phyloP scores from a whole-genome alignment of 2,888 invertebrate genomes.

The Oegoconia quadripuncta region DNA sequence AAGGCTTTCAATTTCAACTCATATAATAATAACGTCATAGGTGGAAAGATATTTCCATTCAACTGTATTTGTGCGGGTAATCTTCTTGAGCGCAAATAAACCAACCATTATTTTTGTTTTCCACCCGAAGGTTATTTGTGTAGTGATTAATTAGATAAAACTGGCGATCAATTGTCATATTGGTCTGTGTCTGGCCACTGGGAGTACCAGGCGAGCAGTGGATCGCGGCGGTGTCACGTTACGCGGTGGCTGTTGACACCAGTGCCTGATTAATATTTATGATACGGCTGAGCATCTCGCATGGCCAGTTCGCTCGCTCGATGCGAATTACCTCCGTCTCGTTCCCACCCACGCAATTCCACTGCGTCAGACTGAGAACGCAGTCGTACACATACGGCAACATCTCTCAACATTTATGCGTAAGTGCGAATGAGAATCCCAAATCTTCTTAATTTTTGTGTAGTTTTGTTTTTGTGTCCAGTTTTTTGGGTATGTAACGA shows the following conservation, averaged over 20 bases:
- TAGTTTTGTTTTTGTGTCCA: constrained; percentile 46
- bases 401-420: constrained; percentile 64
- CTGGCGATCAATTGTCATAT: constrained; percentile 31
- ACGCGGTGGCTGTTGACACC: constrained; percentile 80
- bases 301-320: constrained; percentile 73
- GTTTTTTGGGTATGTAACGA: constrained; percentile 34
- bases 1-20: constrained; percentile 15
- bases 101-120: not conserved
- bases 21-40: constrained; percentile 20
- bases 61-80: not conserved
- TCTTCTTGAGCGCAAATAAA: not conserved
- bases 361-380: constrained; percentile 43
- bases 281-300: constrained; percentile 78
- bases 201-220: constrained; percentile 70
- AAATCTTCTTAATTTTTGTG: constrained; percentile 66
- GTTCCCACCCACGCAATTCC: constrained; percentile 44
- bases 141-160: constrained; percentile 18
- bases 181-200: constrained; percentile 47
- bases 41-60: not conserved
- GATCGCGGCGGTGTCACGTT: constrained; percentile 74
- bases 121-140: constrained; percentile 2
- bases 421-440: constrained; percentile 75
- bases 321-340: constrained; percentile 66
- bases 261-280: constrained; percentile 80
- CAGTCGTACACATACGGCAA: constrained; percentile 49